Evolutionary conservation across 2,113 vertebrate genomes (phyloP), one percentile per base, ranked within the genome.

Genomic region (Mugil cephalus): DNA sequence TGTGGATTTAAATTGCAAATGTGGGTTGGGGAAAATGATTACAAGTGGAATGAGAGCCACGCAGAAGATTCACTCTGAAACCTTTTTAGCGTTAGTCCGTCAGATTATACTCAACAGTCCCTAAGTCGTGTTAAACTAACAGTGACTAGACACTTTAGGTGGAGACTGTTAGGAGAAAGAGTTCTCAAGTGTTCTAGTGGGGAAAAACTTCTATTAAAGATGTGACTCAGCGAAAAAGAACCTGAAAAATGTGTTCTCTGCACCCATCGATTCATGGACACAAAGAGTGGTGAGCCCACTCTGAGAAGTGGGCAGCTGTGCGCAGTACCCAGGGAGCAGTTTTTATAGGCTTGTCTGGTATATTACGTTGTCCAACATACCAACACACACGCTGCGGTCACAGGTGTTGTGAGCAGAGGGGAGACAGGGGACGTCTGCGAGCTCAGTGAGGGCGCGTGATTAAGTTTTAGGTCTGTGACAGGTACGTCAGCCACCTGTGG

Each of bases 401-500:
- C 64, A 66, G 53, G 54, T 73, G 73, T 43, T 51, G 7, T 30
- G 42, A 7, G n/a, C 53, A 42, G 47, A 21, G 12, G 13, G 56
- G 18, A 69, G 52, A 60, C 18, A 21, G 6, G 48, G 5, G 39
- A 45, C 38, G 18, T 43, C 1, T 30, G 35, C 36, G 24, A 21
- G 24, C 51, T 47, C 42, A 62, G 40, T 11, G 46, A 38, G 47
- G 10, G 3, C 12, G 63, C 42, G 60, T 71, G 76, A 82, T 85
- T 48, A 68, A 19, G 62, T 47, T 52, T 46, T 48, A 19, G 35
- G 14, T 14, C 38, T 53, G 53, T 46, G 54, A 42, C 51, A 68
- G 70, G 69, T 66, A 43, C 2, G 9, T 18, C 1, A 38, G 45
- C 68, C 73, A 77, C 73, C 69, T 80, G 77, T 4, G 13, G 74